phyloP scores from a whole-genome alignment of 1,140 invertebrate genomes.

The Aethina tumida region DNA sequence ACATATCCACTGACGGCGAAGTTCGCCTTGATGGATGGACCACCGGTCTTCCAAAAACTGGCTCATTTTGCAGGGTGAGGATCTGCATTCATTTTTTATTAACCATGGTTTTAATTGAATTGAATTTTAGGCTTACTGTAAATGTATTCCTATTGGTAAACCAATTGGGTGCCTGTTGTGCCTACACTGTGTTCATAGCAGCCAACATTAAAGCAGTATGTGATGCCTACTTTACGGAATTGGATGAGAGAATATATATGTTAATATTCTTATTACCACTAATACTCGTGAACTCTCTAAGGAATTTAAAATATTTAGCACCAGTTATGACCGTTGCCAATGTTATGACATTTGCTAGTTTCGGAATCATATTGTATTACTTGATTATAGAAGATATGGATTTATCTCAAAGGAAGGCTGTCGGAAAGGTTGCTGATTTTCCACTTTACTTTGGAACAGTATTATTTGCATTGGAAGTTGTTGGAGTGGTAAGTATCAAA shows the following conservation, averaged over 20 bases:
- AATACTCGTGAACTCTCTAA: slow-evolving; percentile 59
- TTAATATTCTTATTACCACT: slow-evolving; percentile 55
- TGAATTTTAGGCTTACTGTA: slow-evolving; percentile 42
- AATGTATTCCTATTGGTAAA: slow-evolving; percentile 68
- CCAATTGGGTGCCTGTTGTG: slow-evolving; percentile 80
- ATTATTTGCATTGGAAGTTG: slow-evolving; percentile 82
- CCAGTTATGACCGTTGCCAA: slow-evolving; percentile 69
- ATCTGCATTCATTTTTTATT: slow-evolving; percentile 3
- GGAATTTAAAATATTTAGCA: slow-evolving; percentile 62
- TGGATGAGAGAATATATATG: slow-evolving; percentile 50
- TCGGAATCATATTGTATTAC: slow-evolving; percentile 61
- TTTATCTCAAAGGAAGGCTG: slow-evolving; percentile 38
- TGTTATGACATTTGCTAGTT: slow-evolving; percentile 48
- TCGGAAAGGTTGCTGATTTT: slow-evolving; percentile 42
- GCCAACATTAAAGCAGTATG: slow-evolving; percentile 57
- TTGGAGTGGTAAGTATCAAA: slow-evolving; percentile 39
- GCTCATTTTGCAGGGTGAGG: no score
- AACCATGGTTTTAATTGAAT: neutral
- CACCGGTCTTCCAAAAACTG: no score
- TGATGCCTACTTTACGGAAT: slow-evolving; percentile 31
- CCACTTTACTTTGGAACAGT: slow-evolving; percentile 74
- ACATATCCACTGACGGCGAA: no score
- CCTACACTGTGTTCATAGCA: slow-evolving; percentile 79
- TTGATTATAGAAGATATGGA: slow-evolving; percentile 45
- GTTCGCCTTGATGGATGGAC: no score